Conservation (phyloP, 2,797 vertebrate species). For the Rhynchotus rufescens region DNA sequence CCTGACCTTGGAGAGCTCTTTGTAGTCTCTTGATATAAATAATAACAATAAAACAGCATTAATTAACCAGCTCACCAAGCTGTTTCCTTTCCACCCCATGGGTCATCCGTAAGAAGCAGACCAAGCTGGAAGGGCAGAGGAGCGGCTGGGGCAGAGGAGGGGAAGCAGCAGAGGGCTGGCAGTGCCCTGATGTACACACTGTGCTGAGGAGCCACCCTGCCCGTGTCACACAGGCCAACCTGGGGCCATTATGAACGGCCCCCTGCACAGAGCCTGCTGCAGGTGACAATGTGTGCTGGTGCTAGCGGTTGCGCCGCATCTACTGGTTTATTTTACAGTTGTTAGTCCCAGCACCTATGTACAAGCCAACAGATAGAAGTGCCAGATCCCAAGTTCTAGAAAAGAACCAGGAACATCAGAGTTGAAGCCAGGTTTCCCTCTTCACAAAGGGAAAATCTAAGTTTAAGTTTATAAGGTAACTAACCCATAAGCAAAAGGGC, state of each 20-base stretch:
- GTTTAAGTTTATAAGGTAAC: conserved; percentile 28
- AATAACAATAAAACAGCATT: conserved; percentile 12
- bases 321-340: not conserved
- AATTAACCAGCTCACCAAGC: conserved; percentile 10
- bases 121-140: not conserved
- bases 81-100: not conserved
- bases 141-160: not conserved
- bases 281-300: not conserved
- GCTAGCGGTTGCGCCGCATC: not conserved
- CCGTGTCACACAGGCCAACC: not conserved
- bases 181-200: not conserved
- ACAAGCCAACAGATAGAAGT: not conserved
- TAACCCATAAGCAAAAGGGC: conserved; percentile 5
- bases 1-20: conserved; percentile 3
- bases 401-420: not conserved
- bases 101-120: not conserved
- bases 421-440: conserved; percentile 11
- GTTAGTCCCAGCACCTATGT: not conserved
- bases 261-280: not conserved
- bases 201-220: not conserved
- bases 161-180: not conserved
- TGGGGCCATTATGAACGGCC: not conserved
- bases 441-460: not conserved
- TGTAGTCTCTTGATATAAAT: conserved; percentile 22
- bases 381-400: not conserved